A percentile compares a stretch with the other conserved stretches of the same genome.
These are phyloP conservation scores for Ditylenchus weischeri DNA, from an alignment of 2,888 invertebrate genomes.

Conservation along the genomic window DNA sequence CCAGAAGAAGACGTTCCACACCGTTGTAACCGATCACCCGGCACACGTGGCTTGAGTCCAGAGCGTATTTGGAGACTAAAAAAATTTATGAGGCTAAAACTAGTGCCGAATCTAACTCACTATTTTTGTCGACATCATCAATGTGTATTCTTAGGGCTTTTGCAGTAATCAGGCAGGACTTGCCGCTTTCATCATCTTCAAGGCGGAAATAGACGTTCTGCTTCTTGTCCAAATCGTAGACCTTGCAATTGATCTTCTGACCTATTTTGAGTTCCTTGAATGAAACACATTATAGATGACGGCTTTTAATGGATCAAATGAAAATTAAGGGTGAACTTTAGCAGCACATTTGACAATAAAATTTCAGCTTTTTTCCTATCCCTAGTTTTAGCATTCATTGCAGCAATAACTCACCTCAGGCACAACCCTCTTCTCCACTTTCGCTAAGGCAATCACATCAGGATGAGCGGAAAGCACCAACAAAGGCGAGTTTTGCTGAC, in stretches of 20 bases:
- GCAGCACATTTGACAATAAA: too few species aligned
- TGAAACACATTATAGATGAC: too few species aligned
- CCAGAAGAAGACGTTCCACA: conserved; percentile 43
- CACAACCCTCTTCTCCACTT: conserved; percentile 42
- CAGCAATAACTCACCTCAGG: conserved; percentile 30
- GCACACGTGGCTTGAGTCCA: conserved; percentile 43
- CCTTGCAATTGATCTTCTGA: conserved; percentile 39
- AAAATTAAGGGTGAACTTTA: too few species aligned
- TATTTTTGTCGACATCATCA: conserved; percentile 26
- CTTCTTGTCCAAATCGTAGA: conserved; percentile 39
- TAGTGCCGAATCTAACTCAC: conserved; percentile 14
- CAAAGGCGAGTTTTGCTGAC: conserved; percentile 48
- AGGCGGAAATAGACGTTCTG: conserved; percentile 41
- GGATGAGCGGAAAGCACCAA: conserved; percentile 54
- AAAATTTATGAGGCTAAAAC: too few species aligned
- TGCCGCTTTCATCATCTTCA: conserved; percentile 24
- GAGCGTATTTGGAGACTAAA: conserved; percentile 33
- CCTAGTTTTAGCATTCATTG: too few species aligned
- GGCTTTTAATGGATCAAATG: too few species aligned
- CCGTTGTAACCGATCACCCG: conserved; percentile 45
- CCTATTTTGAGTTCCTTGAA: conserved; percentile 37
- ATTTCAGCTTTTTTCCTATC: too few species aligned
- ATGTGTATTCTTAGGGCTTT: conserved; percentile 24
- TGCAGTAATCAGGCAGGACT: conserved; percentile 29
- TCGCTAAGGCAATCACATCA: conserved; percentile 51